Base-by-base conservation (phyloP, 2,113 vertebrate species). In the western clawed frog (Xenopus tropicalis) region DNA sequence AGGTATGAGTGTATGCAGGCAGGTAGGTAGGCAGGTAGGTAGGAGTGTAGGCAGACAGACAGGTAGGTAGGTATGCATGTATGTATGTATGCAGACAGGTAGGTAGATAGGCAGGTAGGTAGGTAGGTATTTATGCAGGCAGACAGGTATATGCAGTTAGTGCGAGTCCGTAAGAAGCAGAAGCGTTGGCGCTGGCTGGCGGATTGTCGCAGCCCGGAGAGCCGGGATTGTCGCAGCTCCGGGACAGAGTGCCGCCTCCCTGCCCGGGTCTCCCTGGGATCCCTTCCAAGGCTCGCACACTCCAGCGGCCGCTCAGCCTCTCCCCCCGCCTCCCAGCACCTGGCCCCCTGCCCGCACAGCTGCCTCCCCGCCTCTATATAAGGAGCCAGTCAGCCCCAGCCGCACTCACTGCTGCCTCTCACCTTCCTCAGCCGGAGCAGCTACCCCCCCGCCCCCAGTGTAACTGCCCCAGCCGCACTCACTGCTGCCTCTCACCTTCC, bases 321-420 rank as follows among this genome's bases (percentile, higher is more conserved):
- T 79, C 71, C 80, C 80, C 83, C 82, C 86, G 82, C 83, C 86
- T 88, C 86, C 84, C 66, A 66, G 78, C 84, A 79, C 80, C 85
- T 88, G 85, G 88, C 90, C 61, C 82, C 64, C 79, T 24, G 89
- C 88, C 90, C 82, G 82, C 86, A 80, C 80, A 83, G 82, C 87
- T 85, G 88, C 88, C 93, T 92, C 88, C 88, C 89, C 92, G 91
- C 91, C 89, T 88, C 92, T 96, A 94, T 94, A 95, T 95, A 95
- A 96, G 93, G 91, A 13, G 19, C 67, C 17, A 20, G 67, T 11
- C 10, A 48, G 1, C 46, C 48, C 23, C 10, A 7, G 23, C 17
- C 12, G 61, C 52, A 54, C 16, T 54, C 52, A n/a, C 16, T 54
- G 19, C 52, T n/a, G 5, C 52, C 52, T 54, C 52, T 54, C 52